phyloP scores from a whole-genome alignment of 2,888 invertebrate species.

The Rhingia rostrata region DNA sequence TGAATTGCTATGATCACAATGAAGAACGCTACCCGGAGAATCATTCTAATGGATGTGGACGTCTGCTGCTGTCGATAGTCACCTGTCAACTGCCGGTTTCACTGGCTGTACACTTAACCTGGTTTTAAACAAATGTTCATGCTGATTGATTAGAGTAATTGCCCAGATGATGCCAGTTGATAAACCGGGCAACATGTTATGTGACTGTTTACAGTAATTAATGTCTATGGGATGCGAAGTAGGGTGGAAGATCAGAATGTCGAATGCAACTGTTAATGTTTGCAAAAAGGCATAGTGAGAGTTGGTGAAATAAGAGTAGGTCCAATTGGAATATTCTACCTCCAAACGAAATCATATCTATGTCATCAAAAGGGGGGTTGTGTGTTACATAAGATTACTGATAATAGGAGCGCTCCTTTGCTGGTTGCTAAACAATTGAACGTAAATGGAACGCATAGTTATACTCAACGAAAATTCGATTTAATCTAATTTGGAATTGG shows the following conservation, averaged over 20 bases:
- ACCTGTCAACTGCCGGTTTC: constrained; percentile 60
- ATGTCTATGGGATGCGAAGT: constrained; percentile 27
- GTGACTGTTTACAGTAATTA: constrained; percentile 34
- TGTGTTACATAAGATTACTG: too few species aligned
- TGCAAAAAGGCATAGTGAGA: not conserved
- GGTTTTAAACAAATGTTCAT: constrained; percentile 78
- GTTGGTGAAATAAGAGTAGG: constrained; percentile 21
- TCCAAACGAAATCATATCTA: not conserved
- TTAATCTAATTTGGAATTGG: too few species aligned
- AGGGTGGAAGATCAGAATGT: not conserved
- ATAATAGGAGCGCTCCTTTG: too few species aligned
- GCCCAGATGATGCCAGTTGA: constrained; percentile 63
- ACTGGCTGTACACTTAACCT: constrained; percentile 78
- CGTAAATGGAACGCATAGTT: too few species aligned
- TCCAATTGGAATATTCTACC: not conserved
- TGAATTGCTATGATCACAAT: constrained; percentile 57
- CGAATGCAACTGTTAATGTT: constrained; percentile 55
- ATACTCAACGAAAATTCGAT: too few species aligned
- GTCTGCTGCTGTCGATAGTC: constrained; percentile 63
- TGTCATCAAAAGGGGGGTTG: not conserved
- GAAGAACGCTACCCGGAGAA: constrained; percentile 38
- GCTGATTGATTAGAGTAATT: constrained; percentile 81
- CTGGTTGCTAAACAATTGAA: too few species aligned
- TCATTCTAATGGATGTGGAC: constrained; percentile 36
- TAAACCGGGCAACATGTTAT: constrained; percentile 52